Base-by-base conservation (phyloP, 2,113 vertebrate genomes). In the Falco punctatus region DNA sequence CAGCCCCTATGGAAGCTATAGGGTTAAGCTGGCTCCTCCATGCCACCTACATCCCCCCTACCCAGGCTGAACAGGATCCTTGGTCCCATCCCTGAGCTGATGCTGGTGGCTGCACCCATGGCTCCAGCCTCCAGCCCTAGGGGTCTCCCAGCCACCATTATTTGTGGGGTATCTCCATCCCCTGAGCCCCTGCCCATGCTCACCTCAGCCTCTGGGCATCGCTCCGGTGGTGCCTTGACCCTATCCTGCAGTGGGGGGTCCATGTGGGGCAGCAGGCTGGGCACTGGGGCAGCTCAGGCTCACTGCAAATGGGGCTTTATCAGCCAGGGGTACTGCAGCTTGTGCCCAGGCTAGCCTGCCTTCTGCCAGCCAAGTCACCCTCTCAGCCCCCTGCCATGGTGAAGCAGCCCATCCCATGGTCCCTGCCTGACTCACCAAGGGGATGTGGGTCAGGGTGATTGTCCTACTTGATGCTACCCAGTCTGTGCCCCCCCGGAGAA, bases 1-100 rank as follows among this genome's bases (percentile, higher is more conserved):
- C 67, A 14, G 69, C 44, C 67, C 70, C 46, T 42, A 42, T 1
- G 52, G 48, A 6, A 55, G 32, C 24, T 22, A 0, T 4, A 1
- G 28, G n/a, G 30, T 27, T 30, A 5, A 3, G 15, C 12, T 15
- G 51, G 8, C 44, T 2, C 20, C 55, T 55, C 49, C 8, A 1
- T 13, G 24, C 15, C 33, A 0, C 38, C 0, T 35, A 35, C 35
- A 28, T 2, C 16, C 6, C 24, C 40, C 23, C 14, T 2, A 3
- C 15, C 26, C 71, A 2, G 28, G 7, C 52, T 0, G 21, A 32
- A 8, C 1, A 0, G 4, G 3, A n/a, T 49, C 16, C 64, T 20
- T 2, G 4, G 7, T 13, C 11, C 2, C 59, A 2, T 9, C 71
- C 38, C 38, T 0, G 0, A 10, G 0, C 11, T 4, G 22, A 1